Base-by-base conservation (phyloP, 2,113 vertebrate genomes). In the Ursus arctos region DNA sequence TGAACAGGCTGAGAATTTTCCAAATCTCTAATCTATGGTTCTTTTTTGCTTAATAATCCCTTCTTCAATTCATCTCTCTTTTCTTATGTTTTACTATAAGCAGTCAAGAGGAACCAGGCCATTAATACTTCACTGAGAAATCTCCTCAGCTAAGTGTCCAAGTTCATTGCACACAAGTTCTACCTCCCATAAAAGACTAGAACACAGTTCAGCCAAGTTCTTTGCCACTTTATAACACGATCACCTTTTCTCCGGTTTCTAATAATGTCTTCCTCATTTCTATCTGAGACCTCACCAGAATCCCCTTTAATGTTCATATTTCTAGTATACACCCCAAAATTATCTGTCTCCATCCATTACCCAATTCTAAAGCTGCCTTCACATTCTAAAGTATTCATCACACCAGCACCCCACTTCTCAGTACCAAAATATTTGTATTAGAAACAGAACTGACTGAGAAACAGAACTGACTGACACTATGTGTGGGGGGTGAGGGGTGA, bases 11-110 rank as follows among this genome's bases (percentile, higher is more conserved):
- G n/a, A 95, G 65, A 10, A 76, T 77, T 96, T 69, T 89, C 71
- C 33, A 85, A 72, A 74, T 67, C 43, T 92, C 85, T 79, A 79
- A 65, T 2, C 40, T 90, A 55, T 31, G 16, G 9, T 24, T 72
- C 0, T n/a, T 67, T 89, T 67, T 63, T 89, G n/a, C 57, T 81
- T 86, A 95, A 90, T 36, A 81, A 81, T 97, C 31, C 33, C 21
- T 51, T 77, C 22, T n/a, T 88, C 71, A 89, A 31, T 59, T 40
- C 6, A 80, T 92, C 63, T 91, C 36, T 79, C 14, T 59, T 26
- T 36, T 95, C 31, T 40, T 88, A 10, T 18, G 14, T 77, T 77
- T 77, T 49, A 95, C 28, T 71, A 53, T 77, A 55, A 93, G 43
- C 47, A 79, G 16, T 59, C 59, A 92, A 22, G n/a, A 69, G 40